Evolutionary conservation across 2,888 invertebrate genomes (phyloP), one percentile per base, ranked within the genome.

Genomic region (Fissipunctia ypsillon): DNA sequence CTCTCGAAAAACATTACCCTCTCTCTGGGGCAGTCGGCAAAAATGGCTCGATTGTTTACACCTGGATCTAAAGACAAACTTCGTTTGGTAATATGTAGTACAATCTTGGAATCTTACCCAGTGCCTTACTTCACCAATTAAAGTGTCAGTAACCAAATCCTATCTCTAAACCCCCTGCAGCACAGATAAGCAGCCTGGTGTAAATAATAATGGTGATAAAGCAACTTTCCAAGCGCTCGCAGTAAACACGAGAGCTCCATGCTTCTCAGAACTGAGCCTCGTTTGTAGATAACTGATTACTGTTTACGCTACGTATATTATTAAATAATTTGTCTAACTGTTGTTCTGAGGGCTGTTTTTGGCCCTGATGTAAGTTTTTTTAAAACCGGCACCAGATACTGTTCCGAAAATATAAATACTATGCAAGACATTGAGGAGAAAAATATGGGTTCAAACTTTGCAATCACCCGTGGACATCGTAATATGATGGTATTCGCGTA

Each of bases 121-220:
- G n/a, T 35, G 52, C n/a, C 64, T 64, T 31, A 52, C 19, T 52
- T n/a, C n/a, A 52, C n/a, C 12, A 52, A 78, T 64, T 52, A 76
- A 63, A 45, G 35, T 28, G 65, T 66, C 60, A 66, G 73, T 22
- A 50, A 75, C 54, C 25, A 52, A 75, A 69, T 35, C 45, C 54
- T 31, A 35, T 52, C 22, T 65, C 28, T 0, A 5, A 35, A 14
- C 14, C 12, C 63, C 79, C 45, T 41, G n/a, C 54, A 14, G 66
- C 2, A n/a, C 28, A 70, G 64, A 67, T 75, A 82, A 73, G 38
- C 73, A 48, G 54, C 7, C 60, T 52, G 66, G 65, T 78, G 83
- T 83, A 81, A 83, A 81, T 76, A 81, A 80, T 72, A 72, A 66
- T 63, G 67, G 45, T 60, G 81, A 83, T 83, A 81, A 69, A 54